Conservation (phyloP, 2,113 vertebrate genomes). For the Vidua macroura region DNA sequence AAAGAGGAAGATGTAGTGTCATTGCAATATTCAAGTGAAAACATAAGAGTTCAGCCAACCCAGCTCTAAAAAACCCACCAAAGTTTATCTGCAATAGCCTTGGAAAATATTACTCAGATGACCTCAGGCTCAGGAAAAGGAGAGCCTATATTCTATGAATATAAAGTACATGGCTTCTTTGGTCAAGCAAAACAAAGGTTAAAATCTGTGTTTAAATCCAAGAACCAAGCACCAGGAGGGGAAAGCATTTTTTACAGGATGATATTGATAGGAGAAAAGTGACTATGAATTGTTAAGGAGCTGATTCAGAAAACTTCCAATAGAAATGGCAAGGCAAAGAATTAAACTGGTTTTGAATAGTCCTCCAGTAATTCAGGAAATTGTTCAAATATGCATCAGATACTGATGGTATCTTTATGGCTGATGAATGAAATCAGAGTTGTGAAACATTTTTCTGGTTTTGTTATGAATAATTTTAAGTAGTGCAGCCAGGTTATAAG, state of each 20-base stretch:
- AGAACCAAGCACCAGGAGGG: neutral
- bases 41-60: neutral
- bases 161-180: neutral
- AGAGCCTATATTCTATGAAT: neutral
- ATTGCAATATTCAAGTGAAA: neutral
- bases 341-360: neutral
- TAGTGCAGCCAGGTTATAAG: neutral
- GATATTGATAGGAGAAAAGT: neutral
- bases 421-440: neutral
- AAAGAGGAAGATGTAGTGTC: neutral
- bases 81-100: neutral
- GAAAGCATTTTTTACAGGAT: neutral
- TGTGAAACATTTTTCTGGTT: neutral
- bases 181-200: neutral
- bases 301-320: neutral
- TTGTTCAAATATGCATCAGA: neutral
- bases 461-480: neutral
- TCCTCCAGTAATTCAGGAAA: neutral
- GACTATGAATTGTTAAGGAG: neutral
- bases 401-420: neutral
- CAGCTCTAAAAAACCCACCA: accelerated
- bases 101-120: neutral
- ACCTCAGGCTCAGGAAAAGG: neutral
- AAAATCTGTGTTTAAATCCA: neutral
- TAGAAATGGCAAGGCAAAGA: neutral